A percentile compares a stretch with the other conserved stretches of the same genome.
Conservation (phyloP, 2,888 invertebrate genomes). For the Pteria penguin region DNA sequence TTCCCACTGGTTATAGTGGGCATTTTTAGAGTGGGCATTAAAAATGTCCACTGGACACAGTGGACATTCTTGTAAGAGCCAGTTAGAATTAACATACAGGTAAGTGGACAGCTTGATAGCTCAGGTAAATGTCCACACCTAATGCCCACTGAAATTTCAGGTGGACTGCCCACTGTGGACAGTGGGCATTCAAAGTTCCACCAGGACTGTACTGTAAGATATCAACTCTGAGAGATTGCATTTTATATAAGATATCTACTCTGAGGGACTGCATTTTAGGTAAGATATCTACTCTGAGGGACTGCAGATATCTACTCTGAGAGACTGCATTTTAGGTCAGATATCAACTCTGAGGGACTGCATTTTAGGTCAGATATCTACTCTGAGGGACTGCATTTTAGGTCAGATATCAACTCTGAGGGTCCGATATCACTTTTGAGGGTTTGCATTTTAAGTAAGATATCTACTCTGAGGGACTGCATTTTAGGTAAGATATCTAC, state of each 20-base stretch:
- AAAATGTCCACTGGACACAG: too few relatives aligned
- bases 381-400: background rate
- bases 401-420: slow-evolving; percentile 72
- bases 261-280: background rate
- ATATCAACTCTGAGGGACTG: too few relatives aligned
- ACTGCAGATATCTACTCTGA: background rate
- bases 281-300: background rate
- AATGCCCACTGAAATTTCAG: too few relatives aligned
- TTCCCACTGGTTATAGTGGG: too few relatives aligned
- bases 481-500: background rate
- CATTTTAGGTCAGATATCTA: background rate
- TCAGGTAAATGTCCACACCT: too few relatives aligned
- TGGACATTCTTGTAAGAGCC: too few relatives aligned
- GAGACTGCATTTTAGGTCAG: background rate
- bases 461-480: background rate
- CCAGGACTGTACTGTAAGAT: too few relatives aligned
- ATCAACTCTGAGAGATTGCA: slow-evolving; percentile 98
- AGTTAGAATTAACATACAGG: too few relatives aligned
- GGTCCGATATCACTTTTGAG: slow-evolving; percentile 94
- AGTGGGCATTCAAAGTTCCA: too few relatives aligned
- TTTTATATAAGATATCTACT: slow-evolving; percentile 87
- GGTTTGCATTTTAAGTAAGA: slow-evolving; percentile 92
- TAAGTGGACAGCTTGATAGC: too few relatives aligned
- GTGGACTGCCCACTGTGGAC: too few relatives aligned
- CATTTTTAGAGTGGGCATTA: too few relatives aligned